phyloP scores from a whole-genome alignment of 37 sponge, comb jelly and placozoan genomes.

The Halisarca cf. caerulea region DNA sequence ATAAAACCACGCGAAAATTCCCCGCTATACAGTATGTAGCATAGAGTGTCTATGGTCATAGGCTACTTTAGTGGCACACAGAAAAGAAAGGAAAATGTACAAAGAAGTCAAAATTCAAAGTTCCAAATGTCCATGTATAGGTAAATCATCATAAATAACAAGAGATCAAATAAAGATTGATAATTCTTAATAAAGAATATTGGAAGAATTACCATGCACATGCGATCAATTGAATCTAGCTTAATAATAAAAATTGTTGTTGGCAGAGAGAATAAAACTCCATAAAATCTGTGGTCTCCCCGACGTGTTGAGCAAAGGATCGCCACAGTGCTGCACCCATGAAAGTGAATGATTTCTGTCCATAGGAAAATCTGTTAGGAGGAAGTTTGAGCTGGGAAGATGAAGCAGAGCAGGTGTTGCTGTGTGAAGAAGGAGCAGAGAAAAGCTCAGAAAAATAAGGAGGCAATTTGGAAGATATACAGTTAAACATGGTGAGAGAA shows the following conservation, averaged over 20 bases:
- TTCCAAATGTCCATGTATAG: too few relatives aligned
- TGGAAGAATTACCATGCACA: not conserved
- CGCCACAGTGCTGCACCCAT: not conserved
- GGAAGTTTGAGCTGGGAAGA: slow-evolving; percentile 21
- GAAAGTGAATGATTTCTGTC: not conserved
- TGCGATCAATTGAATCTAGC: not conserved
- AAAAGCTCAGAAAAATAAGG: not conserved
- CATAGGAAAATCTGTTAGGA: not conserved
- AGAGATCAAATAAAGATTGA: not conserved
- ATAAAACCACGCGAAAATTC: too few relatives aligned
- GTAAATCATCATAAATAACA: too few relatives aligned
- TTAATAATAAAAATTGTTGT: not conserved
- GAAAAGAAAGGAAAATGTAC: too few relatives aligned
- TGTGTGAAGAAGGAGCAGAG: not conserved
- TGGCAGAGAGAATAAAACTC: not conserved
- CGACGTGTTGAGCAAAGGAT: not conserved
- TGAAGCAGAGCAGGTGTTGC: slow-evolving; percentile 6
- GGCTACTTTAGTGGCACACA: too few relatives aligned
- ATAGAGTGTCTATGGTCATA: too few relatives aligned
- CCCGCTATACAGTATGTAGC: too few relatives aligned
- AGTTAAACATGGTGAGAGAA: not conserved
- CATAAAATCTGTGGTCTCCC: not conserved
- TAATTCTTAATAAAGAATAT: not conserved
- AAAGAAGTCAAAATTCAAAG: too few relatives aligned
- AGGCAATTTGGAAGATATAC: not conserved